A percentile compares a stretch with the other conserved stretches of the same genome.
phyloP scores from a whole-genome alignment of 2,113 vertebrate species.

The Gasterosteus nipponicus region DNA sequence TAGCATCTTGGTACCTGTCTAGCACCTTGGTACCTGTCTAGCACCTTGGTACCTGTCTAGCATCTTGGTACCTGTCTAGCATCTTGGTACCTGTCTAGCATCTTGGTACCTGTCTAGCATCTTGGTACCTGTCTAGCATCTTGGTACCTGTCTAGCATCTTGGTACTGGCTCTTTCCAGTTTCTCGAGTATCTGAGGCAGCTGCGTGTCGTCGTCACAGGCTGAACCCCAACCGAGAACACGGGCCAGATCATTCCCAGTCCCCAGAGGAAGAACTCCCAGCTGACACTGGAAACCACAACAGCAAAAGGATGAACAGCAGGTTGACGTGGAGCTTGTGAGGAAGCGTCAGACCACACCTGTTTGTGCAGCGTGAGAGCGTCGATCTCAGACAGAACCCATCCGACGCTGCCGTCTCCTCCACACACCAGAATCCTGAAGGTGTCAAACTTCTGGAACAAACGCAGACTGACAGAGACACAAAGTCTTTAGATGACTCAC shows the following conservation, averaged over 20 bases:
- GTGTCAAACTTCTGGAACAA: conserved; percentile 99
- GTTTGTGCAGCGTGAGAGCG: conserved; percentile 93
- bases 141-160: conserved; percentile 94
- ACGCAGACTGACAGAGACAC: conserved; percentile 82
- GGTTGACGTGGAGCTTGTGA: background rate
- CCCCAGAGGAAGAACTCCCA: conserved; percentile 94
- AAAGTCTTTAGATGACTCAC: background rate
- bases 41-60: background rate
- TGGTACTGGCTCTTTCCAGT: conserved; percentile 96
- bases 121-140: background rate
- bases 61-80: background rate
- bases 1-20: background rate
- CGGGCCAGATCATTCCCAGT: conserved; percentile 96
- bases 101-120: background rate
- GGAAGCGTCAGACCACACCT: conserved; percentile 59
- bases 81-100: background rate
- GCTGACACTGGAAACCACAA: conserved; percentile 36
- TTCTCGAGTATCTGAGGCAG: conserved; percentile 97
- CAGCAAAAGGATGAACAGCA: background rate
- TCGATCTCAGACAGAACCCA: conserved; percentile 99
- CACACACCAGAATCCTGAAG: conserved; percentile 96
- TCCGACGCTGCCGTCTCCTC: conserved; percentile 96
- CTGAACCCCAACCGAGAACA: conserved; percentile 95
- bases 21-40: background rate
- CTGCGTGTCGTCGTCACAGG: conserved; percentile 95